Evolutionary conservation across 2,888 invertebrate species (phyloP), one percentile per base, ranked within the genome.

Genomic region (Limnephilus auricula): DNA sequence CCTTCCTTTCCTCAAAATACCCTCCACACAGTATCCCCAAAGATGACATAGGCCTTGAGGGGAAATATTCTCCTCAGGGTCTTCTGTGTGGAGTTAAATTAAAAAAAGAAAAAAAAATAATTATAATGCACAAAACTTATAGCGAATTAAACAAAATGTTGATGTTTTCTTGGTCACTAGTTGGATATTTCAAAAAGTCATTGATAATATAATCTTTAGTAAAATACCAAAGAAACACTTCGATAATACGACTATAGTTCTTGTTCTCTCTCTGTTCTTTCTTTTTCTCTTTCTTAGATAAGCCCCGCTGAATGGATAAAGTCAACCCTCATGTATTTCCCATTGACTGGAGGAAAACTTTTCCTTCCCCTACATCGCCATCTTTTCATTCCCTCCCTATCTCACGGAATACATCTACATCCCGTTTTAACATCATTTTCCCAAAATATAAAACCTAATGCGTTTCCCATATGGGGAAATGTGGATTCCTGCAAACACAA

Each of bases 371-470:
- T 65, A 65, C 65, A 65, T 6, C 65, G 65, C 25, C 65, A 65
- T 65, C 65, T 65, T 65, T 65, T n/a, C 25, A 65, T 65, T 65
- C n/a, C 65, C 0, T 65, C 65, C 34, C 32, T 83, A 83, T 83
- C 83, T 2, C 37, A n/a, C 83, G 37, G 37, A 82, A 34, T 65
- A 65, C 65, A 65, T 65, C 65, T 65, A 34, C 18, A 83, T 32
- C 31, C 34, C 83, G n/a, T 83, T 83, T 37, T 34, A 37, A 83
- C 32, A 34, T 25, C 25, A 34, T 83, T 83, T 32, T 32, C 80
- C 80, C 32, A 80, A 80, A 80, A 80, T 80, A 80, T 80, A 32
- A 80, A 80, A 80, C 31, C 65, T 65, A 65, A 65, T 65, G 65
- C 9, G 65, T 65, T 65, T 65, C 65, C 25, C 65, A 65, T 65